phyloP scores from a whole-genome alignment of 2,113 vertebrate species.

The Atrichornis clamosus region DNA sequence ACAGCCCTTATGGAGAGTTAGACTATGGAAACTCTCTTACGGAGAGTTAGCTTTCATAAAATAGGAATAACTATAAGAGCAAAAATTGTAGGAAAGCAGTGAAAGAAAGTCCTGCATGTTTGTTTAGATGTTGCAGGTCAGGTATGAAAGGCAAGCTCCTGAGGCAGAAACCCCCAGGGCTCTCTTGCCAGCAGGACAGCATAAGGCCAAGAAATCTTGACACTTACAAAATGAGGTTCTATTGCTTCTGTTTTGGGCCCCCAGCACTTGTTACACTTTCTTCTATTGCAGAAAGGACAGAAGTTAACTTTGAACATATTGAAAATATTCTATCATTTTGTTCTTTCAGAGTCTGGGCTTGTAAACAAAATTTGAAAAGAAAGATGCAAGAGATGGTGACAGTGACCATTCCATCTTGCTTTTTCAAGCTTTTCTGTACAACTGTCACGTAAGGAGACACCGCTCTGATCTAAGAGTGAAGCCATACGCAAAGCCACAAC shows the following conservation, averaged over 20 bases:
- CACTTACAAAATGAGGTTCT: neutral
- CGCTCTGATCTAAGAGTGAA: neutral
- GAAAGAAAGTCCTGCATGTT: neutral
- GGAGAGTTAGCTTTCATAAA: neutral
- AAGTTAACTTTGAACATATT: neutral
- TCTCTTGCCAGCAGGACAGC: neutral
- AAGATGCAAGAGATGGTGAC: neutral
- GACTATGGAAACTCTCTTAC: neutral
- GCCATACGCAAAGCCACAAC: neutral
- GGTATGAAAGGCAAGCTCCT: neutral
- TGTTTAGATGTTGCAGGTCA: neutral
- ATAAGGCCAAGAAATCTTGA: neutral
- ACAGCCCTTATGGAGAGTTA: neutral
- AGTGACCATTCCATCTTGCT: neutral
- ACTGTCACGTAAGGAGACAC: accelerated
- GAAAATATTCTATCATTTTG: neutral
- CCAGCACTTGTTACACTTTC: neutral
- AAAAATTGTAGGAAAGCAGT: neutral
- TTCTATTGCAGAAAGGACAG: neutral
- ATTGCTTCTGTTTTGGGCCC: neutral
- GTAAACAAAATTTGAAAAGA: neutral
- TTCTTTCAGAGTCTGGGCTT: neutral
- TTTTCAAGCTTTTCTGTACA: neutral
- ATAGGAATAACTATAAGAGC: neutral
- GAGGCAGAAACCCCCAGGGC: neutral